Evolutionary conservation across 2,888 invertebrate species (phyloP).

Genomic region (Chaitophorus viminalis): DNA sequence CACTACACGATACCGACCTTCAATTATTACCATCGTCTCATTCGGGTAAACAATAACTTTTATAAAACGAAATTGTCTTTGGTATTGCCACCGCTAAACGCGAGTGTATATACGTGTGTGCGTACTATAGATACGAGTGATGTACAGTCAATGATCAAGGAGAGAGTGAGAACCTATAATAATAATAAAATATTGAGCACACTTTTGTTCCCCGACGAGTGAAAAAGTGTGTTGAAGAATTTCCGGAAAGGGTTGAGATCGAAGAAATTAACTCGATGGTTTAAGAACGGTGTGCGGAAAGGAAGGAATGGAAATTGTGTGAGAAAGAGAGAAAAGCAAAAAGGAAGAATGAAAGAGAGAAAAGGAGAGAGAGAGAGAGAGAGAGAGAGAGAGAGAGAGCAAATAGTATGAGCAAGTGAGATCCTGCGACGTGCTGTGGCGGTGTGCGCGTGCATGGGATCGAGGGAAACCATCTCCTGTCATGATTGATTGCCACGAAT

Average conservation of each 20-base stretch:
- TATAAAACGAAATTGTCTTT: neutral
- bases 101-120: neutral
- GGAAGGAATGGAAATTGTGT: too few relatives aligned
- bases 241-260: neutral
- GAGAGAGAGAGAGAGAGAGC: neutral
- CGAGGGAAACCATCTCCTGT: slow-evolving; percentile 30
- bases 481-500: slow-evolving; percentile 57
- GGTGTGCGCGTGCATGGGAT: neutral
- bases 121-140: too few relatives aligned
- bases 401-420: too few relatives aligned
- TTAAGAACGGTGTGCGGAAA: neutral
- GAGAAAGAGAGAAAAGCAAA: neutral
- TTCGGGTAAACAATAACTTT: neutral
- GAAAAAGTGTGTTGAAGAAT: neutral
- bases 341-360: neutral
- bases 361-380: neutral
- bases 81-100: neutral
- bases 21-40: neutral
- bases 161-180: neutral
- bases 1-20: neutral
- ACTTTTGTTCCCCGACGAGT: too few relatives aligned
- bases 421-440: neutral
- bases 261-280: neutral
- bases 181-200: neutral
- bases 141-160: too few relatives aligned